Evolutionary conservation across 1,140 invertebrate species (phyloP).

Genomic region (Hyles euphorbiae): DNA sequence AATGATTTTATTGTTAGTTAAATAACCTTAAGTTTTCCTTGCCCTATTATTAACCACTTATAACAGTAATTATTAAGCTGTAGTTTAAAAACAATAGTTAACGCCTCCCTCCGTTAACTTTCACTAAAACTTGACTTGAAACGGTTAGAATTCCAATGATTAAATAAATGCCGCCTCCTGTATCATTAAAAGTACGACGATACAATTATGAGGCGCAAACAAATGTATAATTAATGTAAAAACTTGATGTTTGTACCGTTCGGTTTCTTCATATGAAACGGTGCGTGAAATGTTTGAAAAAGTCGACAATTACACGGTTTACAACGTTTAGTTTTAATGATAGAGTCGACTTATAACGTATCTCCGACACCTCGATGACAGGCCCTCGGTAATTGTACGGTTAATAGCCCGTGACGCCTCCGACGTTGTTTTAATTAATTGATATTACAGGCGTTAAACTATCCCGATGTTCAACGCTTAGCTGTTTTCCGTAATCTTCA

Average conservation of each 20-base stretch:
- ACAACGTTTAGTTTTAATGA: slow-evolving; percentile 27
- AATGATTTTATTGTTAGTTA: background rate
- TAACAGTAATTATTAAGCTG: no score
- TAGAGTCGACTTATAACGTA: slow-evolving; percentile 18
- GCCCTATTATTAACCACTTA: no score
- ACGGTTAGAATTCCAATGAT: no score
- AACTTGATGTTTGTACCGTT: slow-evolving; percentile 1
- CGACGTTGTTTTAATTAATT: slow-evolving; percentile 30
- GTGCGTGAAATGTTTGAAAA: slow-evolving; percentile 52
- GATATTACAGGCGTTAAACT: slow-evolving; percentile 11
- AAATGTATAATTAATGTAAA: background rate
- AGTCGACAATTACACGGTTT: slow-evolving; percentile 37
- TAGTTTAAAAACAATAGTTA: no score
- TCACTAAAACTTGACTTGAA: no score
- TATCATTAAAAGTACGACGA: no score
- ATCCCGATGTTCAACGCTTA: background rate
- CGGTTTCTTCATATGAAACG: slow-evolving; percentile 19
- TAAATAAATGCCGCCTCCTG: no score
- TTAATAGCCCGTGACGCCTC: slow-evolving; percentile 33
- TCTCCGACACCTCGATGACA: slow-evolving; percentile 38
- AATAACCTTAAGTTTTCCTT: background rate
- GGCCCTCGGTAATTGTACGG: slow-evolving; percentile 29
- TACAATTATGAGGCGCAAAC: background rate
- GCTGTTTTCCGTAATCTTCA: no score
- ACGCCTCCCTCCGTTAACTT: no score